Evolutionary conservation across 2,888 invertebrate genomes (phyloP), one percentile per base, ranked within the genome.

Genomic region (Chrysolina americana): DNA sequence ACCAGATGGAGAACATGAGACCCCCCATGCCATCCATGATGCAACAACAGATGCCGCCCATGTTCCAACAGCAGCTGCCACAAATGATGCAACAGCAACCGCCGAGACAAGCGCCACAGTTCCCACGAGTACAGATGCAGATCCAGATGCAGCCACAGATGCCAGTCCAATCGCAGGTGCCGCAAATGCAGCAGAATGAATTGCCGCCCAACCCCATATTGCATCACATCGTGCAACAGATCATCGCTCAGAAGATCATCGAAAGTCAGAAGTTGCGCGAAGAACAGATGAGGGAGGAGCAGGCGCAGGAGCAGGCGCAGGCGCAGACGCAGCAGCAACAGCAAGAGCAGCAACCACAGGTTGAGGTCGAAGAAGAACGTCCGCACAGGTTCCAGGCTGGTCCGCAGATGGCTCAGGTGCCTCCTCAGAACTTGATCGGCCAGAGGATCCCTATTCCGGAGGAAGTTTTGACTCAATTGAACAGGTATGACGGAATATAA

Each of bases 401-500:
- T n/a, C 70, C 72, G 28, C 75, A 75, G 53, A 50, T 69, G 0
- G 48, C 70, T 21, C 68, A 70, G 15, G 50, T 70, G 2, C 70
- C 71, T 28, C 68, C 71, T 28, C 73, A 78, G 56, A 68, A 68
- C 41, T 21, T 72, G 21, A 70, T 78, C 17, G 76, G 68, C 2
- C 78, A 76, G 78, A 88, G 89, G 77, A 84, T 91, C 77, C 90
- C 90, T 47, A 87, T 91, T 71, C 88, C 88, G 9, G 88, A 88
- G 80, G 87, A 88, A 80, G 88, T 86, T 82, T 86, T 86, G 79
- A 89, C 85, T 47, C 87, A 88, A 76, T 82, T 88, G 66, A 87
- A 88, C 78, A 85, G 88, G 81, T 81, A 76, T 9, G 47, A 8
- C 4, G 3, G 10, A n/a, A n/a, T n/a, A n/a, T n/a, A n/a, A n/a